Evolutionary conservation across 2,797 vertebrate genomes (phyloP), one percentile per base, ranked within the genome.

Genomic region (Forpus xanthops): DNA sequence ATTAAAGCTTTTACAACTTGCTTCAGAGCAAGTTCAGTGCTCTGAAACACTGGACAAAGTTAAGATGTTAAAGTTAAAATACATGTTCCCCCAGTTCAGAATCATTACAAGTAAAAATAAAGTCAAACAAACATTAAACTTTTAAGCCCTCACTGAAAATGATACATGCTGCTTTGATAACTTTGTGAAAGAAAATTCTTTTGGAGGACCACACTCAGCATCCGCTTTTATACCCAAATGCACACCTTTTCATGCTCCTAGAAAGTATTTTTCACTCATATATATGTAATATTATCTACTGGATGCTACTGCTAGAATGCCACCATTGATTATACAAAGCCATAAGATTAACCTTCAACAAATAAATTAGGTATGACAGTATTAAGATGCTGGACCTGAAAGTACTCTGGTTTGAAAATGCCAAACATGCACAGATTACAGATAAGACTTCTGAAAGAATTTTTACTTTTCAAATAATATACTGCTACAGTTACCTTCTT

Each of bases 341-440:
- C 82, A 39, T 25, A 60, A 58, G 17, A 61, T 0, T 35, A 3
- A 12, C 15, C 28, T 52, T 73, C 27, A 73, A 47, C 5, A 53
- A 67, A 80, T 8, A 74, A 39, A 67, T 0, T 52, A 4, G 3
- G 14, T 13, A 21, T 21, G 33, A 14, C 10, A 58, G 15, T 39
- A 56, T 42, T n/a, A 60, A 17, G 15, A 47, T 5, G 28, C 19
- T 56, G 42, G 11, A 56, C 5, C 5, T 18, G 2, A 7, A 61
- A 60, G 7, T 4, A 17, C 9, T n/a, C 5, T 33, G 21, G 4
- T 67, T 65, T 35, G 61, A 89, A 68, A 95, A 88, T 20, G 39
- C 1, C 1, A 21, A 65, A 33, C 2, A 1, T 20, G 19, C 18
- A 21, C 0, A 12, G 41, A 37, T 16, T n/a, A 45, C 41, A 0